Base-by-base conservation (phyloP, 92 coral and sea anemone genomes). In the Metridium senile region DNA sequence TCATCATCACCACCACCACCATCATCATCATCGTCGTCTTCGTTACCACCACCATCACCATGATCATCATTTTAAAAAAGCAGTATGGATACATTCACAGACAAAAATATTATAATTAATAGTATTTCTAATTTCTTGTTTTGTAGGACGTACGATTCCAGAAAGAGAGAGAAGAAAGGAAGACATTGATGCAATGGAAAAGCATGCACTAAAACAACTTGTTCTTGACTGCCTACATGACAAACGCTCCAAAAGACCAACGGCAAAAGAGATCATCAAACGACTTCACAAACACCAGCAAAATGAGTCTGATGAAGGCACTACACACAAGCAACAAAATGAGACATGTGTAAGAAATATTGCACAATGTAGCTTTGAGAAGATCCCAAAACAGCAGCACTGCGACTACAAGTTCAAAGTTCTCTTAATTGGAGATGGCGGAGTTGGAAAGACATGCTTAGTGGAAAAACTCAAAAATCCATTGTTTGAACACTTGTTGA, bases 381-480 rank as follows among this genome's bases (percentile, higher is more conserved):
- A 62, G 35, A 74, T 87, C 53, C 35, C 29, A 13, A 53, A 68
- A 9, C 97, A 70, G 21, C 76, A 64, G 22, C 58, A 45, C n/a
- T 88, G 82, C 53, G 93, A 91, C 68, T 91, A 85, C 54, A 85
- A 74, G n/a, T 85, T 91, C 69, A 88, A 91, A 57, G 53, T 84
- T 26, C 90, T 91, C 19, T 76, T 91, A 11, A 79, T 91, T 71
- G 97, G 97, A 19, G 78, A 85, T 35, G 61, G 62, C 46, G 97
- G 89, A 62, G 97, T 91, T 33, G 97, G 97, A 13, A 91, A 91
- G 58, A 89, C 97, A 19, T 91, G 97, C 68, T 66, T 91, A 33
- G 77, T 88, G 59, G 63, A 75, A 28, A 89, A 88, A 26, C 84
- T 85, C 62, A 83, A 66, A n/a, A 85, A 91, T 65, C 97, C 97